Base-by-base conservation (phyloP, 2,113 vertebrate genomes). In the Microtus richardsoni region DNA sequence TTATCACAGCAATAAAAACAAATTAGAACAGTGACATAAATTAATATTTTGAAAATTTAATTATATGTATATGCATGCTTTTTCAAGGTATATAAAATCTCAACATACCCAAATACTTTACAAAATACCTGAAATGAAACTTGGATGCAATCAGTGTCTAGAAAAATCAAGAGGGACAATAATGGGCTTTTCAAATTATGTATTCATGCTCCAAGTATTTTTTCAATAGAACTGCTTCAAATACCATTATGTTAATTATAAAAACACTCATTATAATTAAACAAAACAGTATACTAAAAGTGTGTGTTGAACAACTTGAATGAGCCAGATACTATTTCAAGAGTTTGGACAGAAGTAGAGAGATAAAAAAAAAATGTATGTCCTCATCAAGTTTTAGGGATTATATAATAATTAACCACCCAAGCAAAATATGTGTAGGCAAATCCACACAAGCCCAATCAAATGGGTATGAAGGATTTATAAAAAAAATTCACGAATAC, bases 181-280 rank as follows among this genome's bases (percentile, higher is more conserved):
- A 95, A 93, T 92, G 78, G 73, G 52, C 87, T 96, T 94, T 89
- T 96, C 86, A 92, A 86, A 96, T 97, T 91, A 95, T 86, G 28
- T 73, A 91, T 93, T 95, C 68, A 78, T 70, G 60, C 22, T 41
- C 52, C n/a, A 93, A 96, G 58, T 30, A 64, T 64, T 96, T 95
- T 86, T 91, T 96, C 58, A 88, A 95, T 85, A 86, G 78, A 86
- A 95, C 90, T 93, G 41, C 94, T 95, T 96, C n/a, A 77, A 73
- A 95, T 97, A 96, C 92, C 68, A 93, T 88, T 94, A 84, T 96
- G 66, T 96, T 95, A 95, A 95, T 95, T 95, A 92, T 86, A 92
- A 93, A 97, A 74, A 54, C 44, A 74, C 85, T 88, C 60, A 71
- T 85, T 91, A 91, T 89, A 95, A 96, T 95, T 91, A 93, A 97